phyloP scores from a whole-genome alignment of 2,113 vertebrate species.

The Sceloporus undulatus region DNA sequence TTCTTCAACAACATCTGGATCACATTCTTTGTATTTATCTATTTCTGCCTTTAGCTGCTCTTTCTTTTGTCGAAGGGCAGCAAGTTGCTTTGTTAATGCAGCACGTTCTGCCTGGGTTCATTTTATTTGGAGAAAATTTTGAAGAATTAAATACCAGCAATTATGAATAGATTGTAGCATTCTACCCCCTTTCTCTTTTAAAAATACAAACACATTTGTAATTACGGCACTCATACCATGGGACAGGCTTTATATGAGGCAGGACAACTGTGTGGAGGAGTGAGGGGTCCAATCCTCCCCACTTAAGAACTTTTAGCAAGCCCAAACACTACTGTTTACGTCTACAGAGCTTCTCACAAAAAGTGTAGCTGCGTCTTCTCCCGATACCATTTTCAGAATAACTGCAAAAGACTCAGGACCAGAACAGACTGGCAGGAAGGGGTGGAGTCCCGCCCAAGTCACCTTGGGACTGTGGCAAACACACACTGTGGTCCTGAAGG shows the following conservation, averaged over 20 bases:
- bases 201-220: slow-evolving; percentile 1
- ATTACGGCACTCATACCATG: not conserved
- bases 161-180: not conserved
- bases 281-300: no score
- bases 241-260: not conserved
- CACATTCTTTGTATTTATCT: slow-evolving; percentile 93
- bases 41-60: slow-evolving; percentile 84
- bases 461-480: no score
- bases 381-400: no score
- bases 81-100: slow-evolving; percentile 82
- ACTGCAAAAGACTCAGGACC: no score
- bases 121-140: slow-evolving; percentile 42
- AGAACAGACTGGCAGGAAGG: no score
- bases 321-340: no score
- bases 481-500: no score
- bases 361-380: no score
- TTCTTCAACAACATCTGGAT: slow-evolving; percentile 91
- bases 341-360: no score
- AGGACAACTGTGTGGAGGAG: no score
- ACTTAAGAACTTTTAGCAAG: no score
- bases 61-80: slow-evolving; percentile 80
- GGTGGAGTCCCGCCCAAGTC: no score
- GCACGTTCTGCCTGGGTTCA: slow-evolving; percentile 84
- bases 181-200: not conserved
- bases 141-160: not conserved